Evolutionary conservation across 1,140 invertebrate genomes (phyloP), one percentile per base, ranked within the genome.

Genomic region (Drosophila hydei): DNA sequence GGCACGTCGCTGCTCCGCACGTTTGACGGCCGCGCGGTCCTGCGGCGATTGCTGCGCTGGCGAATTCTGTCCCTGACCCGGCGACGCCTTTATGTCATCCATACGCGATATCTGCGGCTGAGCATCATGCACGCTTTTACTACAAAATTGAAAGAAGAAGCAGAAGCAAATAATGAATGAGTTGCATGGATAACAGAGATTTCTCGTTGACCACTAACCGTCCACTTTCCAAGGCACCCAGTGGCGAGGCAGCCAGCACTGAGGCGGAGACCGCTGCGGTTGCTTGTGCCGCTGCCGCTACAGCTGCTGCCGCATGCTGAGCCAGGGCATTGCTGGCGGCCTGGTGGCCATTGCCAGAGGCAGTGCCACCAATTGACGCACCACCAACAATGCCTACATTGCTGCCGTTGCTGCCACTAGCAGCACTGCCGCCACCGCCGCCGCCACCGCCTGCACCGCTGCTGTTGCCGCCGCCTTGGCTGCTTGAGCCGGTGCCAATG

Each of bases 1-100:
- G 61, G 95, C 93, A 84, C 95, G 93, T 71, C 97, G 94, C 79
- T 96, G 95, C 45, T 96, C 94, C 92, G 97, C 96, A 60, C 96
- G 93, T 87, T 96, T 96, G 38, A 94, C 94, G 33, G 94, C 94
- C 18, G 95, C 94, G 65, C 94, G 94, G 88, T 96, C 95, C 77
- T 95, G 93, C 92, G 89, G 94, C 92, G 92, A 93, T 93, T 77
- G 94, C 92, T 92, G 93, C 92, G 92, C 94, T 71, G 92, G 94
- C 91, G 84, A 94, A 81, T 78, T 90, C 84, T 83, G 88, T 33
- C 85, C 73, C 75, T 90, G 75, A 6, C 83, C 78, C 55, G 93
- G 91, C 5, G 92, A 91, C 23, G 93, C 91, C 79, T 94, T 94
- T 0, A 94, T 92, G 68, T 94, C 93, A 48, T 94, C 94, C 5